Percentiles rank a stretch among this genome's conserved stretches.
Evolutionary conservation across 2,888 invertebrate species (phyloP).

Genomic region (Patella caerulea): DNA sequence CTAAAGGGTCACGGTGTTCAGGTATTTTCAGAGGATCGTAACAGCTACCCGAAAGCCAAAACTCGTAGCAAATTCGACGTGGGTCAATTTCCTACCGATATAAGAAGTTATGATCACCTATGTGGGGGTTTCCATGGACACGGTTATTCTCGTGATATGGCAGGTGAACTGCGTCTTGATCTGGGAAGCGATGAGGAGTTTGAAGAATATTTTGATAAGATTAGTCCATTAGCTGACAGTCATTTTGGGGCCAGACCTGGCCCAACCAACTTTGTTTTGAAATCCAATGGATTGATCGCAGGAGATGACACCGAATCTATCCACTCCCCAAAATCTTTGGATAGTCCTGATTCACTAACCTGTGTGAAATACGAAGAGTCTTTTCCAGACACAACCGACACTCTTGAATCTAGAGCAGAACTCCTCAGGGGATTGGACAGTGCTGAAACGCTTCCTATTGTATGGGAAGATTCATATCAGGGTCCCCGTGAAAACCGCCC

Average conservation of each 20-base stretch:
- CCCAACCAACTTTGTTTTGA: not conserved
- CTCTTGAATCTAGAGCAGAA: conserved; percentile 15
- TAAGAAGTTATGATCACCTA: not conserved
- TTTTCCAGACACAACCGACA: conserved; percentile 21
- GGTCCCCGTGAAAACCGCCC: conserved; percentile 26
- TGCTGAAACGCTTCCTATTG: conserved; percentile 31
- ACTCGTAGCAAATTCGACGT: not conserved
- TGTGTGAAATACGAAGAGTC: conserved; percentile 21
- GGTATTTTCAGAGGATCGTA: not conserved
- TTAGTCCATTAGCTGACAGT: not conserved
- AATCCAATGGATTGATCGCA: not conserved
- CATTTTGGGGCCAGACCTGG: not conserved
- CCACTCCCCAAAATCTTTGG: not conserved
- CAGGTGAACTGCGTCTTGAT: not conserved
- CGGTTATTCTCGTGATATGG: not conserved
- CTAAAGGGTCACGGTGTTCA: not conserved
- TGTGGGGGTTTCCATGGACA: not conserved
- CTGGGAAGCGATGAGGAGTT: not conserved
- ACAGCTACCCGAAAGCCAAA: not conserved
- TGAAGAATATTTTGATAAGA: not conserved
- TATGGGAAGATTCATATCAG: conserved; percentile 35
- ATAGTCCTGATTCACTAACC: not conserved
- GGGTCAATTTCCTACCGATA: not conserved
- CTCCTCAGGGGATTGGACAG: conserved; percentile 30
- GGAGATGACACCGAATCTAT: conserved; percentile 4